Base-by-base conservation (phyloP, 2,888 invertebrate species). In the Limnephilus lunatus region DNA sequence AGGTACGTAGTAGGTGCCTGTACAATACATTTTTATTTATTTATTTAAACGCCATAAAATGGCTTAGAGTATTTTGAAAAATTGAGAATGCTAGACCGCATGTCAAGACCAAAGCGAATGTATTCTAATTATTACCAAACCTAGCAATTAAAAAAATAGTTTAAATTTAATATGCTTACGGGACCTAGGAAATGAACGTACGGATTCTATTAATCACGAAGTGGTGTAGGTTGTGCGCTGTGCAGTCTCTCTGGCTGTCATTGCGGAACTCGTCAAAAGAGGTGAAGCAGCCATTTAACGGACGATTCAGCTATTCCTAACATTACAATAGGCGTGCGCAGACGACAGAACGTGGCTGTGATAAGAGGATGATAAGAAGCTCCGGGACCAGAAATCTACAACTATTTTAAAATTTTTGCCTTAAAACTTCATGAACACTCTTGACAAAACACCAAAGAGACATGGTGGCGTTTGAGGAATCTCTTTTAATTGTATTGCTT, bases 331-430 rank as follows among this genome's bases (percentile, higher is more conserved):
- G 90, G 85, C 90, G 90, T 90, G 90, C 90, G 68, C 85, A 32
- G 82, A n/a, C n/a, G 32, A 11, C 30, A 81, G 39, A 82, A 92
- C 90, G 90, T 92, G 92, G 86, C 68, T 81, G 31, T 68, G 90
- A 90, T 92, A 81, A 35, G 25, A 85, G 81, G 15, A 68, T n/a
- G 92, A 92, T 92, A 90, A 89, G 89, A n/a, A 82, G 30, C 82
- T 82, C 32, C 30, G 53, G 53, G 19, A 68, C 4, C 53, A 68
- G 25, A 15, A 68, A 68, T 68, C 25, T 4, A 68, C 53, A 68
- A 68, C 53, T 25, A 68, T 68, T 68, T 68, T 5, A 68, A 68
- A 68, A 0, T 1, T 5, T 68, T 68, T 68, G 4, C 53, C 53
- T 68, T 68, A 68, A 53, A 68, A 68, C 25, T 68, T 4, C 0